These are phyloP conservation scores for Sympetrum striolatum DNA, from an alignment of 2,888 invertebrate species.

Conservation along the genomic window DNA sequence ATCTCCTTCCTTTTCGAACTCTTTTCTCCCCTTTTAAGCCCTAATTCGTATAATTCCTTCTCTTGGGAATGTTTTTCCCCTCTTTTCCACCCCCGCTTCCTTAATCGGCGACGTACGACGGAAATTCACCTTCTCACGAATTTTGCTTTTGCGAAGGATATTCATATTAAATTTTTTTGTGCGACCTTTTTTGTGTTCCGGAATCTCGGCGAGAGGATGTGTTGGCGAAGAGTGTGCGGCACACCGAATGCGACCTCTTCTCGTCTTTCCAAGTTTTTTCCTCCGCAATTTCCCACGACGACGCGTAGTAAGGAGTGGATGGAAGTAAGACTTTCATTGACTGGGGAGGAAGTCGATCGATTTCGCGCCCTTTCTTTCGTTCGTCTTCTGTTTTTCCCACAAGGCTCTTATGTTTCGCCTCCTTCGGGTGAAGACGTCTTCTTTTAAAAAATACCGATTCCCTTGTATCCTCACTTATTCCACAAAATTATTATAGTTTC, in stretches of 20 bases:
- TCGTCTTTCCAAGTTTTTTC: background rate
- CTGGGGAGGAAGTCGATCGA: background rate
- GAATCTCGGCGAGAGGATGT: background rate
- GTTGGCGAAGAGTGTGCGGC: background rate
- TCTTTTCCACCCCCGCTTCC: background rate
- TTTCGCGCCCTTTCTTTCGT: background rate
- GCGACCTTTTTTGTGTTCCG: background rate
- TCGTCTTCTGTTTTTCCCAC: background rate
- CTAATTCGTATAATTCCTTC: background rate
- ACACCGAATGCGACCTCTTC: background rate
- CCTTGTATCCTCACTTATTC: too few relatives aligned
- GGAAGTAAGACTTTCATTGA: background rate
- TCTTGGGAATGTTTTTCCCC: background rate
- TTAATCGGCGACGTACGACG: background rate
- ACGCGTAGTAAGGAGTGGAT: background rate
- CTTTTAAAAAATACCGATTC: background rate
- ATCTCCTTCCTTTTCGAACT: background rate
- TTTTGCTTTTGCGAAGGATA: background rate
- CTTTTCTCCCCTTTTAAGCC: background rate
- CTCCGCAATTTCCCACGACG: background rate
- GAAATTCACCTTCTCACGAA: background rate
- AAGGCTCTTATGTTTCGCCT: background rate
- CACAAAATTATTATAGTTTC: background rate
- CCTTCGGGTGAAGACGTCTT: background rate
- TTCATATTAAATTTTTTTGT: background rate